Base-by-base conservation (phyloP, 2,888 invertebrate genomes). In the Hyposoter didymator region DNA sequence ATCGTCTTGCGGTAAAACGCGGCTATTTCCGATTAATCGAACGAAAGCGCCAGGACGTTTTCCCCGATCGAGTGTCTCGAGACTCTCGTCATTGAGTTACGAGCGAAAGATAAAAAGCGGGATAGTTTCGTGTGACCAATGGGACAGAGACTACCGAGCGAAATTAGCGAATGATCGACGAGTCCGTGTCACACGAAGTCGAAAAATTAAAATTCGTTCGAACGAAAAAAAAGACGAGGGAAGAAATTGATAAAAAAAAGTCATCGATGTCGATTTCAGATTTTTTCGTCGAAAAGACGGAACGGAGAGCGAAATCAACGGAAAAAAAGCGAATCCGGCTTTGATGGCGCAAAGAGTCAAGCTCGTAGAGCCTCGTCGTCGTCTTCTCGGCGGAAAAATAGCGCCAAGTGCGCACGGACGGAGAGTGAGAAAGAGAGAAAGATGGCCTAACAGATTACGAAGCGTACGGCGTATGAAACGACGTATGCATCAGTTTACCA, bases 271-370 rank as follows among this genome's bases (percentile, higher is more conserved):
- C 55, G 55, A 12, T 2, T 22, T 59, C 12, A 12, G 22, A 55
- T 4, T 22, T 22, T 22, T 3, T 22, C 35, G 10, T 55, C 19
- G 19, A 22, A 22, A 22, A 79, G 10, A 67, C 73, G 62, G 28
- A 22, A 28, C 35, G 28, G 39, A 79, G 70, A 70, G 47, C 39
- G 76, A 76, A 62, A 67, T 19, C n/a, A 72, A 59, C 64, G 62
- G 45, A 19, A 39, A n/a, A 19, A 66, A 22, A 19, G 43, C 7
- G 19, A 66, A 39, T 28, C 45, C 78, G 74, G 82, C 76, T 81
- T 73, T 78, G 87, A 74, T 84, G 84, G 87, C 80, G 87, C 84
- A 82, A 85, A 83, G 75, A 79, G 79, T 87, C 84, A 74, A 66
- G 82, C 80, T 78, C 70, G 74, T 83, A 73, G 82, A 82, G 67